These are phyloP conservation scores for Icerya purchasi DNA, from an alignment of 2,888 invertebrate species.

Conservation along the genomic window DNA sequence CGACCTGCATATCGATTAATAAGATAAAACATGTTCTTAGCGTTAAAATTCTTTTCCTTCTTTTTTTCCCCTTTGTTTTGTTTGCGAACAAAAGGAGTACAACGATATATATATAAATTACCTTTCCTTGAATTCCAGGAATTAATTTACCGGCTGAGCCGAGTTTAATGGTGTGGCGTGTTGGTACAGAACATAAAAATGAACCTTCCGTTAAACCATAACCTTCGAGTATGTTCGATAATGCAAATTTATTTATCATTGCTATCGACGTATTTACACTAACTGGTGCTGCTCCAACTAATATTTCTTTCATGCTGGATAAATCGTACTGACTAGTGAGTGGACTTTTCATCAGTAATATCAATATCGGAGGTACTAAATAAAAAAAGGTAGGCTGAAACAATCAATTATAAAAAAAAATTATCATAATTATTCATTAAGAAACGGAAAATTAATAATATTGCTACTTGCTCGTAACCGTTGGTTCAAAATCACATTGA, in stretches of 20 bases:
- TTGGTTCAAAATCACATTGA: too few species aligned
- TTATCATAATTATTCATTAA: too few species aligned
- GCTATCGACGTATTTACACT: not conserved
- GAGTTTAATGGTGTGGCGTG: not conserved
- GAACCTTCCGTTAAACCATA: not conserved
- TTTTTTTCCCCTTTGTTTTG: too few species aligned
- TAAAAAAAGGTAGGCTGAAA: constrained; percentile 27
- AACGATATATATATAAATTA: too few species aligned
- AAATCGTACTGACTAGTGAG: constrained; percentile 27
- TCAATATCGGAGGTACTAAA: constrained; percentile 52
- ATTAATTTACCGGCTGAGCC: not conserved
- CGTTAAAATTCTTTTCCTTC: too few species aligned
- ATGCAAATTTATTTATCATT: not conserved
- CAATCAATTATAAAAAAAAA: too few species aligned
- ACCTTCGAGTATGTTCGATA: not conserved
- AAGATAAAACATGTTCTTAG: too few species aligned
- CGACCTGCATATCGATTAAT: too few species aligned
- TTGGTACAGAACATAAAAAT: not conserved
- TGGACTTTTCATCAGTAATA: constrained; percentile 40
- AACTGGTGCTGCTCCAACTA: not conserved
- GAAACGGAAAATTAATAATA: too few species aligned
- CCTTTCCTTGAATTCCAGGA: not conserved
- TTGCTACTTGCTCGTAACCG: too few species aligned
- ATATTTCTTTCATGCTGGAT: not conserved
- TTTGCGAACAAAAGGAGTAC: too few species aligned